Evolutionary conservation across 2,113 vertebrate genomes (phyloP), one percentile per base, ranked within the genome.

Genomic region (Pitta sordida): DNA sequence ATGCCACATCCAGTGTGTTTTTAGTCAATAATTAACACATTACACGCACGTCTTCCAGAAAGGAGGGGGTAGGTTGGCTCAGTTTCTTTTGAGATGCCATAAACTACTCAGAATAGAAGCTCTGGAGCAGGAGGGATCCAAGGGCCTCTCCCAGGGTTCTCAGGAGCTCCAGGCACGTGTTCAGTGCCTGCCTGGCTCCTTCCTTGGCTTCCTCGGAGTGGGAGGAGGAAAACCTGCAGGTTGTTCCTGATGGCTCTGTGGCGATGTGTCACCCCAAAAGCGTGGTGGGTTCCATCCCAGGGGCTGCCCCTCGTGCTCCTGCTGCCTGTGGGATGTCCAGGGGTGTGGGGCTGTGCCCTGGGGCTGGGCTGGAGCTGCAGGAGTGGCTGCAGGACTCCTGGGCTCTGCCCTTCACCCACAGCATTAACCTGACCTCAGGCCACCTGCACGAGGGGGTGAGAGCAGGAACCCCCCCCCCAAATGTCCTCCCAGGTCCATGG

Each of bases 391-490:
- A 55, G 77, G 44, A 17, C 70, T 49, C 30, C 20, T 15, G 86
- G 67, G 81, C 80, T 86, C 78, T 86, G 22, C 77, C 2, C 41
- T 82, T 91, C 58, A 56, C 24, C 77, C 48, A 21, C 48, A 95
- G 94, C 95, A 96, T 95, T 96, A 95, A 96, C 19, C 8, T 76
- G 34, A 14, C 11, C 15, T 78, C 51, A 1, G 74, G 75, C 77
- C 65, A 10, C 73, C 77, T 41, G 3, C 43, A 4, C 1, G 0
- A 7, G 6, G 6, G 52, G 41, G 32, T 6, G 62, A 34, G 36
- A 80, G 81, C 71, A 34, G 41, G 1, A 15, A 48, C 3, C 23
- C 32, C 53, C 32, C 53, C 32, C 2, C 44, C 0, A 0, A n/a
- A 4, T 15, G 44, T 32, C 53, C 11, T 18, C 20, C 32, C 7